Conservation (phyloP, 2,113 vertebrate species). For the Oreocharis arfaki region DNA sequence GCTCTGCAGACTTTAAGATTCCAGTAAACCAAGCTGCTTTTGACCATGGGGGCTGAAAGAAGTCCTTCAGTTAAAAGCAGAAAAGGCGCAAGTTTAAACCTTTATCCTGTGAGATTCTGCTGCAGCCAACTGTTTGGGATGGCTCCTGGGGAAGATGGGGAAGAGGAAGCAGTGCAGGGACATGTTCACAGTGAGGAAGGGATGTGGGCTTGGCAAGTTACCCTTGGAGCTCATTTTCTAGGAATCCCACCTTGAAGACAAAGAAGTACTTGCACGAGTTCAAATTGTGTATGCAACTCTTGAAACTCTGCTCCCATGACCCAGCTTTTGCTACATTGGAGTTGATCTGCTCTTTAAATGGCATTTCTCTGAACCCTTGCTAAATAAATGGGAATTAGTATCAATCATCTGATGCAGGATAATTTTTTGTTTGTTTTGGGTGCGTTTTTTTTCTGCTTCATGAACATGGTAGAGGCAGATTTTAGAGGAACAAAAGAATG, state of each 20-base stretch:
- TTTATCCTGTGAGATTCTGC: neutral
- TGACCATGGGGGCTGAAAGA: neutral
- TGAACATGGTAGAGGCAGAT: neutral
- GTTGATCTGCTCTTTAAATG: neutral
- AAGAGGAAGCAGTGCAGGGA: neutral
- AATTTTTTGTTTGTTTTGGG: neutral
- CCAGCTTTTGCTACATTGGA: neutral
- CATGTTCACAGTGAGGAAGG: neutral
- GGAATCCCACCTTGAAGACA: neutral
- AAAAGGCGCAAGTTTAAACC: neutral
- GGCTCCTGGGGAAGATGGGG: neutral
- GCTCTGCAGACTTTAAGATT: neutral
- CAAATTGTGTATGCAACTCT: neutral
- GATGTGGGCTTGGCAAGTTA: neutral
- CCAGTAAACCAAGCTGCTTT: neutral
- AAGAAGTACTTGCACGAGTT: neutral
- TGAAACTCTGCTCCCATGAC: neutral
- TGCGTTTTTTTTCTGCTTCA: neutral
- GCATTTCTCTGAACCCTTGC: conserved; percentile 18
- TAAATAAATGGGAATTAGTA: neutral
- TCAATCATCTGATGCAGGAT: neutral
- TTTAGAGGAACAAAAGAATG: neutral
- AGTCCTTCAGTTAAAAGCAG: neutral
- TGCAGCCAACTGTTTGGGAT: neutral
- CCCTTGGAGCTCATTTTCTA: neutral